A percentile compares a stretch with the other conserved stretches of the same genome.
phyloP scores from a whole-genome alignment of 2,797 vertebrate genomes.

The Tachyglossus aculeatus region DNA sequence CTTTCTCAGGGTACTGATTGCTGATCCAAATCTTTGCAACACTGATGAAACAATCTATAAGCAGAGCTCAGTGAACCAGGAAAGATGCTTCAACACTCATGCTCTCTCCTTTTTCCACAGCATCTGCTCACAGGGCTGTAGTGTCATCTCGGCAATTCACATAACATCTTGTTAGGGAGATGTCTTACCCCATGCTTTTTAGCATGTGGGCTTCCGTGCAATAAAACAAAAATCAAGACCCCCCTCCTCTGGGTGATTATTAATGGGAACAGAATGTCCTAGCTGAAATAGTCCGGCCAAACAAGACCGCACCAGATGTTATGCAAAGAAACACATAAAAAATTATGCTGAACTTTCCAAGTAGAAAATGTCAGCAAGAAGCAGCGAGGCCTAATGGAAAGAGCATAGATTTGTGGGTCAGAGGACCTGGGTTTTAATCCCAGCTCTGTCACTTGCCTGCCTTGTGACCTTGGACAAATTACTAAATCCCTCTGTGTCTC shows the following conservation, averaged over 20 bases:
- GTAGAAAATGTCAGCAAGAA: too few species aligned
- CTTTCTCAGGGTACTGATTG: too few species aligned
- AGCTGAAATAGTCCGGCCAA: constrained; percentile 35
- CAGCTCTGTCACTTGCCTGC: too few species aligned
- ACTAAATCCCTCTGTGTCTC: too few species aligned
- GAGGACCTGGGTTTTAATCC: too few species aligned
- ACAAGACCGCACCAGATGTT: constrained; percentile 17
- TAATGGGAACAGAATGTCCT: constrained; percentile 39
- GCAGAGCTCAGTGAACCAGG: neutral
- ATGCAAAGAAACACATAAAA: constrained; percentile 4
- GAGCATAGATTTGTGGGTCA: too few species aligned
- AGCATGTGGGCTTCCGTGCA: constrained; percentile 2
- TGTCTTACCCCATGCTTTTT: neutral
- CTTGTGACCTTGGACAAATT: too few species aligned
- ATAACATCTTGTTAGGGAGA: neutral
- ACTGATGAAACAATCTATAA: too few species aligned
- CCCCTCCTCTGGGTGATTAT: constrained; percentile 25
- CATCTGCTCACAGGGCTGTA: constrained; percentile 1
- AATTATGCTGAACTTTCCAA: constrained; percentile 10
- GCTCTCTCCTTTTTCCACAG: neutral
- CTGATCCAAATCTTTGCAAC: too few species aligned
- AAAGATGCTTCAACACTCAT: neutral
- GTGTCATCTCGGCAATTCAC: neutral
- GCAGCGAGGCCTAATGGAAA: too few species aligned
- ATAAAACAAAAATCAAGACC: constrained; percentile 26